phyloP scores from a whole-genome alignment of 2,797 vertebrate species.

The Poecilia wingei region DNA sequence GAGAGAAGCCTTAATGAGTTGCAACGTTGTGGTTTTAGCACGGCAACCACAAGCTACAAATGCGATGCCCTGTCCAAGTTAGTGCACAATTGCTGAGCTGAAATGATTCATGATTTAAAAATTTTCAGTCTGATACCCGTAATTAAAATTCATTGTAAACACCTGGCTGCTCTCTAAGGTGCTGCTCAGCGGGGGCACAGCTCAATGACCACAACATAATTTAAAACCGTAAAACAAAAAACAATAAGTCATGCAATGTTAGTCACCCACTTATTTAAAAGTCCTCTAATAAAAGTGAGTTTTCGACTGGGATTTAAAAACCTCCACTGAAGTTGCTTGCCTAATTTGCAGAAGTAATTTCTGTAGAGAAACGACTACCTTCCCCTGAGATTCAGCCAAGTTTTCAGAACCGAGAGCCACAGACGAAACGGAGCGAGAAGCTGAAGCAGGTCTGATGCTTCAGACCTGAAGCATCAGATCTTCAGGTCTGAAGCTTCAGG shows the following conservation, averaged over 20 bases:
- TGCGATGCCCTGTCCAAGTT: not conserved
- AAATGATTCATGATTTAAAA: not conserved
- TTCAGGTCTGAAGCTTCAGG: too few species aligned
- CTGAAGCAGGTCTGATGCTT: not conserved
- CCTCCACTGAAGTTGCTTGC: not conserved
- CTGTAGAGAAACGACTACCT: not conserved
- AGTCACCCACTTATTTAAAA: not conserved
- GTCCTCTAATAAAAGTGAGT: not conserved
- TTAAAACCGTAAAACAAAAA: not conserved
- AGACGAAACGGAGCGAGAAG: not conserved
- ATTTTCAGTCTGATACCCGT: not conserved
- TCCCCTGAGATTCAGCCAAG: not conserved
- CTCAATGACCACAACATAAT: not conserved
- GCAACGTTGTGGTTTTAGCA: not conserved
- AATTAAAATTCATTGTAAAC: not conserved
- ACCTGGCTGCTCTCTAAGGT: not conserved
- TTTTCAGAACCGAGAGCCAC: not conserved
- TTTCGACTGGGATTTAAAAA: not conserved
- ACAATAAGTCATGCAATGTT: not conserved
- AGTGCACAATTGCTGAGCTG: slow-evolving; percentile 1
- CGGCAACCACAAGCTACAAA: not conserved
- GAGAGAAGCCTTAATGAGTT: not conserved
- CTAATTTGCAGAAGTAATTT: not conserved
- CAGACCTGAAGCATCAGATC: too few species aligned
- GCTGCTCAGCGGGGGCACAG: not conserved